Conservation (phyloP, 2,797 vertebrate species). For the Hafferia zeledoni region DNA sequence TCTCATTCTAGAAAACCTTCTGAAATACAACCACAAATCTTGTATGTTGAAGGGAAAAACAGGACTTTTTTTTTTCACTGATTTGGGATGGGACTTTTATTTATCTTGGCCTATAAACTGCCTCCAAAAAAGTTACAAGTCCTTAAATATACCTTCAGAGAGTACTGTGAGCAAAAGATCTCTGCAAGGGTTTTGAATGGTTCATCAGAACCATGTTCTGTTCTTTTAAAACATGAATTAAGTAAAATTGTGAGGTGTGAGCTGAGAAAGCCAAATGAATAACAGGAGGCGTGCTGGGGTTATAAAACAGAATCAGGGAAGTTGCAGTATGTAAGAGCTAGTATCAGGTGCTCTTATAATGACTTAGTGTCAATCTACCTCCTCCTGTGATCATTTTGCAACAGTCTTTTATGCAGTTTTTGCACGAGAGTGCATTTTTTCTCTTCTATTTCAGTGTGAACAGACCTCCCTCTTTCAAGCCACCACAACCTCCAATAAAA, state of each 20-base stretch:
- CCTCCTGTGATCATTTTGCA: neutral
- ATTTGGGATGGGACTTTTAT: neutral
- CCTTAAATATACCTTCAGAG: neutral
- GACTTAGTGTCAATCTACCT: neutral
- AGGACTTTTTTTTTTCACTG: neutral
- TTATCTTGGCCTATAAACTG: neutral
- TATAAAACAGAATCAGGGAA: neutral
- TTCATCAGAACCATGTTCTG: neutral
- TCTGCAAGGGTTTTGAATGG: neutral
- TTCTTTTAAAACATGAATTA: neutral
- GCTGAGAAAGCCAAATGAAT: neutral
- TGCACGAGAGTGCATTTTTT: neutral
- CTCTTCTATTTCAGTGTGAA: slow-evolving; percentile 67
- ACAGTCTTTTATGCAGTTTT: neutral
- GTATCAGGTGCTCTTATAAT: neutral
- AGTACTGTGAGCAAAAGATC: neutral
- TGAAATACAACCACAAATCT: neutral
- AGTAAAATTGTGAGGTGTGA: neutral
- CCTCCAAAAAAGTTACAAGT: neutral
- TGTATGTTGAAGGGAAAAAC: neutral
- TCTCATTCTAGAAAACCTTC: neutral
- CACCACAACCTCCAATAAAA: slow-evolving; percentile 64
- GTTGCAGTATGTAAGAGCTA: neutral
- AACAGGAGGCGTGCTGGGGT: neutral
- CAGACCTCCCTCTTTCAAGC: slow-evolving; percentile 76